Conservation (phyloP, 2,888 invertebrate genomes). For the Copidosoma aretas region DNA sequence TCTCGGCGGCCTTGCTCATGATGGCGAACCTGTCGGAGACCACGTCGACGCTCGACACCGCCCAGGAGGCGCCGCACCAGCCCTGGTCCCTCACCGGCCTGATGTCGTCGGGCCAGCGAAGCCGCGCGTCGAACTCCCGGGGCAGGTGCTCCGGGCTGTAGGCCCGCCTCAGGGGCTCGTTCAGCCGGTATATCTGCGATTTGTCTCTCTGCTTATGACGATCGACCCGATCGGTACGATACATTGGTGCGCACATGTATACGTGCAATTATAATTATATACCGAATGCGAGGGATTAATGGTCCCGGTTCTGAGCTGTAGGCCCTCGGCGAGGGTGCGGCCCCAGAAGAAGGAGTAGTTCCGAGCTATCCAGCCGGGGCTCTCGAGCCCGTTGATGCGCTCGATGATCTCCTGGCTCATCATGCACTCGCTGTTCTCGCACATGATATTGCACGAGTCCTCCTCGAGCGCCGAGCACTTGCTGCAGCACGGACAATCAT, state of each 20-base stretch:
- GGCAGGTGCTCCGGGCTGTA: slow-evolving; percentile 72
- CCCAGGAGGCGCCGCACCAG: slow-evolving; percentile 92
- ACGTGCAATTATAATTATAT: no score
- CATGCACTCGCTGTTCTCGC: slow-evolving; percentile 77
- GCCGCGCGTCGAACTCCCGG: slow-evolving; percentile 76
- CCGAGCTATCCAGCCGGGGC: slow-evolving; percentile 76
- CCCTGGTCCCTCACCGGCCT: slow-evolving; percentile 76
- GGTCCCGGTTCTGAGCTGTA: slow-evolving; percentile 77
- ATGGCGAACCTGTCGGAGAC: slow-evolving; percentile 85
- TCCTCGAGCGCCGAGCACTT: slow-evolving; percentile 64
- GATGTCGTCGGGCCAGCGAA: slow-evolving; percentile 77
- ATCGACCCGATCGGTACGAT: no score
- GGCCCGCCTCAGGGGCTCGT: slow-evolving; percentile 65
- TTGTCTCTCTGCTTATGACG: neutral
- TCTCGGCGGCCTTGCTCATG: slow-evolving; percentile 81
- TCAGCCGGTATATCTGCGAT: slow-evolving; percentile 63
- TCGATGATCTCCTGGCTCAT: slow-evolving; percentile 74
- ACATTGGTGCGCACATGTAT: no score
- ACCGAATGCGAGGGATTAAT: slow-evolving; percentile 66
- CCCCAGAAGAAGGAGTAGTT: slow-evolving; percentile 88
- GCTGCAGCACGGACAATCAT: slow-evolving; percentile 57
- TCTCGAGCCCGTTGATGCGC: slow-evolving; percentile 69
- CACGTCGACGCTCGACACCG: slow-evolving; percentile 82
- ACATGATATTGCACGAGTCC: slow-evolving; percentile 65
- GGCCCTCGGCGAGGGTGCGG: slow-evolving; percentile 79